Conservation (phyloP, 2,888 invertebrate genomes). For the Hedya salicella region DNA sequence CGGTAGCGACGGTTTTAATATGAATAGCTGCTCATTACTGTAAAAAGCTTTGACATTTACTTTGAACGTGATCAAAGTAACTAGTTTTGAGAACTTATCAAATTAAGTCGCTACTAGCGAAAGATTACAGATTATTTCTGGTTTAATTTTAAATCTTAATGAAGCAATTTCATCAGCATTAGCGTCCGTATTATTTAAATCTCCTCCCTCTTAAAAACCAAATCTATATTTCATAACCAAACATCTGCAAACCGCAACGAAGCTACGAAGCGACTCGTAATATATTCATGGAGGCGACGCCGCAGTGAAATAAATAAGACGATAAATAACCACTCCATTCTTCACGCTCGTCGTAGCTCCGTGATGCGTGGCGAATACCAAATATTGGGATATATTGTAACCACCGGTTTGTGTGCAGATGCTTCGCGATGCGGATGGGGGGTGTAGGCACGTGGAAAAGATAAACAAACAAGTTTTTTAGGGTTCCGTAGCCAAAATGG, state of each 20-base stretch:
- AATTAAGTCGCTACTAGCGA: background rate
- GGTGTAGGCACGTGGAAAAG: background rate
- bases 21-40: background rate
- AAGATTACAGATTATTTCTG: no score
- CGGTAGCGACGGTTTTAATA: background rate
- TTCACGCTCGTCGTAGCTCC: slow-evolving; percentile 38
- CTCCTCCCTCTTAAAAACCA: slow-evolving; percentile 2
- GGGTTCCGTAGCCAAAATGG: no score
- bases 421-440: slow-evolving; percentile 1
- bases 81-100: background rate
- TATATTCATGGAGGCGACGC: slow-evolving; percentile 36
- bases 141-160: background rate
- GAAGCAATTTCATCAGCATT: background rate
- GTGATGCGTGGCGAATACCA: slow-evolving; percentile 33
- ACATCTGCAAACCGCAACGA: slow-evolving; percentile 20
- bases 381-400: slow-evolving; percentile 19
- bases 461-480: background rate
- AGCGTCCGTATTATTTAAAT: background rate
- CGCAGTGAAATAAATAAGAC: slow-evolving; percentile 42
- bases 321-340: slow-evolving; percentile 42
- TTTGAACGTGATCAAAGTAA: background rate
- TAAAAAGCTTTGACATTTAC: background rate
- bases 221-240: slow-evolving; percentile 17
- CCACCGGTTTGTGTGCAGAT: slow-evolving; percentile 6
- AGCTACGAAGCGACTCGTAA: slow-evolving; percentile 33